Evolutionary conservation across 2,888 invertebrate species (phyloP).

Genomic region (Lathronympha strigana): DNA sequence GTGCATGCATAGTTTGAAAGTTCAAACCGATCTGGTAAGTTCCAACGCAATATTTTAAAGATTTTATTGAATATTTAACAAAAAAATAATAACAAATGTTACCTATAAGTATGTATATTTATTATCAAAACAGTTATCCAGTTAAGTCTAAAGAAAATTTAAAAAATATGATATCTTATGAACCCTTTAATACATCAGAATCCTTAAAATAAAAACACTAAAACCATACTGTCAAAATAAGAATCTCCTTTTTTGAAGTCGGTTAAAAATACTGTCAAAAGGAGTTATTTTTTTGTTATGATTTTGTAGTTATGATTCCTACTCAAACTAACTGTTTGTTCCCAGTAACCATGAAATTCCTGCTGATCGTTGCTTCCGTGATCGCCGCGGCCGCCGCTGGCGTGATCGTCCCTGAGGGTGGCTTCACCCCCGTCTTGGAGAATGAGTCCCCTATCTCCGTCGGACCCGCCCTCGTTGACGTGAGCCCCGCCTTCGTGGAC

Average conservation of each 20-base stretch:
- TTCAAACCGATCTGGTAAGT: conserved; percentile 35
- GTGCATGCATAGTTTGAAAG: conserved; percentile 33
- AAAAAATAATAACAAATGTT: too few relatives aligned
- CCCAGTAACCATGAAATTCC: conserved; percentile 52
- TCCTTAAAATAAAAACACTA: too few relatives aligned
- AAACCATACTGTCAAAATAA: too few relatives aligned
- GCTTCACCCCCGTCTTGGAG: conserved; percentile 23
- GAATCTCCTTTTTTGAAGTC: too few relatives aligned
- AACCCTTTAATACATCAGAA: too few relatives aligned
- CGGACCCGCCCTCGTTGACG: conserved; percentile 22
- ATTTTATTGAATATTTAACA: too few relatives aligned
- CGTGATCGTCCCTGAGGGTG: conserved; percentile 45
- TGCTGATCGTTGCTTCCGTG: conserved; percentile 55
- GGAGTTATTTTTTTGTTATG: too few relatives aligned
- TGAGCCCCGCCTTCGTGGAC: conserved; percentile 5
- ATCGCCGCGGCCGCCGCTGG: conserved; percentile 55
- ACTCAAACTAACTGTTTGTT: not conserved
- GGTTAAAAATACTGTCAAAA: too few relatives aligned
- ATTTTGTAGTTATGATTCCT: not conserved
- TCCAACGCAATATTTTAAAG: not conserved
- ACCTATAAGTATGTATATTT: too few relatives aligned
- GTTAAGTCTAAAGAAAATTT: too few relatives aligned
- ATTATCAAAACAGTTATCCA: too few relatives aligned
- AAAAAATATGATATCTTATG: too few relatives aligned
- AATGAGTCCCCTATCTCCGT: conserved; percentile 35